These are phyloP conservation scores for Capreolus pygargus DNA, from an alignment of 2,113 vertebrate species.

Conservation along the genomic window DNA sequence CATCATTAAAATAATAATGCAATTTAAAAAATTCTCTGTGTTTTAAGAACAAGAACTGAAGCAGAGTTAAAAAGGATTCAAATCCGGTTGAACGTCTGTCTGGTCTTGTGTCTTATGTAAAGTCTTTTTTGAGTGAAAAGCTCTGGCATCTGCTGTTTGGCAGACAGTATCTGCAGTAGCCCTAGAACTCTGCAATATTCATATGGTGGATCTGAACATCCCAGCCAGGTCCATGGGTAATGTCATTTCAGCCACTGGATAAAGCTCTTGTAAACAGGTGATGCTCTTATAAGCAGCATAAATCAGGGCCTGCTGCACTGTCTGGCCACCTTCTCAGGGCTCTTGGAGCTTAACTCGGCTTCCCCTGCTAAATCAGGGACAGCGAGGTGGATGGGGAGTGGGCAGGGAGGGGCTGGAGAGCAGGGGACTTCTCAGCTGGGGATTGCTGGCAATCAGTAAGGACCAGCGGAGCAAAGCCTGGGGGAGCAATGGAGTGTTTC, in stretches of 20 bases:
- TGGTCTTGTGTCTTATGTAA: neutral
- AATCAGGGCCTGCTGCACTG: neutral
- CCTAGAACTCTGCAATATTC: neutral
- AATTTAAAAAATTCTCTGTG: rapidly evolving
- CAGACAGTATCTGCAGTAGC: neutral
- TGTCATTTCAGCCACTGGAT: neutral
- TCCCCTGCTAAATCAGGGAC: neutral
- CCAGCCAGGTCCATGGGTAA: neutral
- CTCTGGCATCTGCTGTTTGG: neutral
- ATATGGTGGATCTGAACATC: too few relatives aligned
- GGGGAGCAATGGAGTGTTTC: neutral
- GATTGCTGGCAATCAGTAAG: neutral
- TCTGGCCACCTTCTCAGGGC: neutral
- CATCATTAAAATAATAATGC: neutral
- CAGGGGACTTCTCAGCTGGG: neutral
- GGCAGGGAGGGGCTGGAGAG: neutral
- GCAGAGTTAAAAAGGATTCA: neutral
- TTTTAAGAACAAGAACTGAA: neutral
- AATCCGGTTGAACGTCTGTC: neutral
- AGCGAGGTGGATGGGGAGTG: rapidly evolving
- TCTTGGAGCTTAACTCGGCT: neutral
- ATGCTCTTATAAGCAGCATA: neutral
- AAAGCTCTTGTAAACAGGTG: neutral
- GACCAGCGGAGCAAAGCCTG: neutral
- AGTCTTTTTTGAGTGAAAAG: neutral